These are phyloP conservation scores for Rugalucina vietnamica DNA, from an alignment of 2,888 invertebrate species.

Conservation along the genomic window DNA sequence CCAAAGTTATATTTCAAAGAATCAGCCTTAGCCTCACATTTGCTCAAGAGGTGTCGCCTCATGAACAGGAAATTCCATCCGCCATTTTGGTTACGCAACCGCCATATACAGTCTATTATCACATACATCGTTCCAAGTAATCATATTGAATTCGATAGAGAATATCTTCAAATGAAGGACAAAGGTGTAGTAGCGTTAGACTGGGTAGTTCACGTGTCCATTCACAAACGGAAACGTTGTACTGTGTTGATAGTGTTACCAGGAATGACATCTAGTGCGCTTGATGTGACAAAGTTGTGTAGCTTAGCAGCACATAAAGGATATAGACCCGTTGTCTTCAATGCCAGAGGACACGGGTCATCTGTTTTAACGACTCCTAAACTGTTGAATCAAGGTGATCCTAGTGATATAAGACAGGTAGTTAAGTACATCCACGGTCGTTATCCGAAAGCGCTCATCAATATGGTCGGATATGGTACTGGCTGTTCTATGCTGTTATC, in stretches of 20 bases:
- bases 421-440: slow-evolving; percentile 72
- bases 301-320: slow-evolving; percentile 69
- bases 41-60: slow-evolving; percentile 73
- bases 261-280: slow-evolving; percentile 72
- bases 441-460: slow-evolving; percentile 70
- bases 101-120: slow-evolving; percentile 77
- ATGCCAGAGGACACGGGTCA: slow-evolving; percentile 76
- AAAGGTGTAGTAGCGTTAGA: slow-evolving; percentile 79
- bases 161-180: slow-evolving; percentile 78
- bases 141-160: slow-evolving; percentile 67
- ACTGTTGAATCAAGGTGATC: slow-evolving; percentile 77
- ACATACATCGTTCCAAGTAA: slow-evolving; percentile 60
- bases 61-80: slow-evolving; percentile 72
- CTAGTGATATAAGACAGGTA: slow-evolving; percentile 77
- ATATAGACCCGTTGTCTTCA: slow-evolving; percentile 77
- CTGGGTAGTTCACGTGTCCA: slow-evolving; percentile 71
- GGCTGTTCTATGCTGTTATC: slow-evolving; percentile 77
- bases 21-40: slow-evolving; percentile 74
- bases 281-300: slow-evolving; percentile 66
- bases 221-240: slow-evolving; percentile 65
- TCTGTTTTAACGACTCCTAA: slow-evolving; percentile 76
- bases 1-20: slow-evolving; percentile 77
- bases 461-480: slow-evolving; percentile 75
- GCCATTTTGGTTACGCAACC: slow-evolving; percentile 72
- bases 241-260: slow-evolving; percentile 76